Evolutionary conservation across 2,888 invertebrate genomes (phyloP).

Genomic region (Podotricha telesiphe): DNA sequence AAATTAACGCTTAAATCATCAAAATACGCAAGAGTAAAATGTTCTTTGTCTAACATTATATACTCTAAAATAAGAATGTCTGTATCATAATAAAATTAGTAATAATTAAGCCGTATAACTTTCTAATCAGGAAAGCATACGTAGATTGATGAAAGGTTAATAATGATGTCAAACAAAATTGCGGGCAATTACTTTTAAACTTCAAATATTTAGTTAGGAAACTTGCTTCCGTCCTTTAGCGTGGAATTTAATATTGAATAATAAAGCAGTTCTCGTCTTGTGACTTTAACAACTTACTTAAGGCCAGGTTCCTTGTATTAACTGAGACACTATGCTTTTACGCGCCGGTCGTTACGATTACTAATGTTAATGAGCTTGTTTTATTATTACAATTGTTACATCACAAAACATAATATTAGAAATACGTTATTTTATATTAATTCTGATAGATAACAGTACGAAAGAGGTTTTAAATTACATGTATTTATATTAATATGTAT

Average conservation of each 20-base stretch:
- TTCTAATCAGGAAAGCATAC: slow-evolving; percentile 2
- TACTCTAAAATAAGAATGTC: slow-evolving; percentile 11
- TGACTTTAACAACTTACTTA: slow-evolving; percentile 76
- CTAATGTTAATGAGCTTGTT: slow-evolving; percentile 47
- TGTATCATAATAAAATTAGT: slow-evolving; percentile 5
- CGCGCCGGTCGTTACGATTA: slow-evolving; percentile 50
- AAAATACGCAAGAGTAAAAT: slow-evolving; percentile 16
- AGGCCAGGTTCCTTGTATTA: slow-evolving; percentile 71
- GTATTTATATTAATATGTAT: too few relatives aligned
- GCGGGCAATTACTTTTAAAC: slow-evolving; percentile 64
- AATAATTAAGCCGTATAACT: background rate
- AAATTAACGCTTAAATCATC: slow-evolving; percentile 30
- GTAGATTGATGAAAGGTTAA: slow-evolving; percentile 37
- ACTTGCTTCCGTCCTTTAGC: slow-evolving; percentile 73
- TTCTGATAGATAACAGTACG: too few relatives aligned
- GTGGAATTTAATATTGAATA: slow-evolving; percentile 81
- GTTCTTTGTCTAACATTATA: slow-evolving; percentile 17
- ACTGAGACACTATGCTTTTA: slow-evolving; percentile 53
- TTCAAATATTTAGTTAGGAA: slow-evolving; percentile 80
- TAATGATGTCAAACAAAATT: slow-evolving; percentile 52
- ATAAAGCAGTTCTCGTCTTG: slow-evolving; percentile 78
- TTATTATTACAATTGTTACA: slow-evolving; percentile 1
- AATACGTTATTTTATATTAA: too few relatives aligned
- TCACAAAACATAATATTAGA: background rate
- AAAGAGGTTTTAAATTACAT: too few relatives aligned